Base-by-base conservation (phyloP, 1,140 invertebrate species). In the Littorina saxatilis region DNA sequence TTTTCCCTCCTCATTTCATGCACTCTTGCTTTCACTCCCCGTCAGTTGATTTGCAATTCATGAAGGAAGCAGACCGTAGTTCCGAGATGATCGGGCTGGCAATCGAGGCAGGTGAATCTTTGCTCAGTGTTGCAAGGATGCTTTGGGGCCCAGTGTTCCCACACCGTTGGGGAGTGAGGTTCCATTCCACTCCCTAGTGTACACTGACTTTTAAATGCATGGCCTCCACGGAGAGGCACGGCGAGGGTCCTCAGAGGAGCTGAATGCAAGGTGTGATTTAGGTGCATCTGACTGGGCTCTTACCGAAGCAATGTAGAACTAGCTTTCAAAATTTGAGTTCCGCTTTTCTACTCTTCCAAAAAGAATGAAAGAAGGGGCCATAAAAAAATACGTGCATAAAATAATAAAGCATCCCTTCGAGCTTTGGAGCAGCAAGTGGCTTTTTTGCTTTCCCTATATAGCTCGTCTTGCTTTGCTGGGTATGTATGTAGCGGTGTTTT, bases 1-100 rank as follows among this genome's bases (percentile, higher is more conserved):
- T 68, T 68, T 68, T 32, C 35, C 23, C 23, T 39, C 39, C 39
- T 32, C 35, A 39, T 39, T 39, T 68, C 9, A 37, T 39, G 20
- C 32, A 23, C 35, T 68, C 35, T 68, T 29, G 35, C 32, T 68
- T 68, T 32, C 37, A 29, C 35, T 68, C 32, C 27, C 61, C 13
- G 35, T 68, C 35, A 5, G 66, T 68, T 68, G 32, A 68, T 68
- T 68, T 68, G 66, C 66, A 68, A 68, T 68, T 68, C 66, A 68
- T 68, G 66, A 68, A 68, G 35, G 13, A 32, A 68, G 7, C 35
- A 68, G 66, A 68, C 66, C 66, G 1, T 68, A 39, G 23, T 37
- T 68, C 66, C 66, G 66, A 68, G 32, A 68, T 39, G 9, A 15
- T 39, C 35, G 66, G n/a, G n/a, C 37, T 68, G 66, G 66, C 66